These are phyloP conservation scores for Philereme transversata DNA, from an alignment of 2,888 invertebrate species.

Conservation along the genomic window DNA sequence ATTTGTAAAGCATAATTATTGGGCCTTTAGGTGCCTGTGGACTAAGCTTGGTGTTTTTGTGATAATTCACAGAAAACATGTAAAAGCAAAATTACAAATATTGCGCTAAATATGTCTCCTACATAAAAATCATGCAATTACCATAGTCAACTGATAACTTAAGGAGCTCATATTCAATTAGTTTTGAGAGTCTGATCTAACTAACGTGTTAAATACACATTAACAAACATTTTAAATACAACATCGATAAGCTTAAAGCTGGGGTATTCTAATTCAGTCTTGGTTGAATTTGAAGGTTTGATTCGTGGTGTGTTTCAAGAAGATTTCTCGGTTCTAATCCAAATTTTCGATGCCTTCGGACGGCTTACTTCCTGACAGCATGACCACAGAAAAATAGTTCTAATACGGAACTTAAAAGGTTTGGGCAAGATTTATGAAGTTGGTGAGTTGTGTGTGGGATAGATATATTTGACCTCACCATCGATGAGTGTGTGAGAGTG, in stretches of 20 bases:
- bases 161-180: not conserved
- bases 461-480: slow-evolving; percentile 61
- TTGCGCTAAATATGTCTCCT: not conserved
- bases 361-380: too few relatives aligned
- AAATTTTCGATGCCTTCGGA: too few relatives aligned
- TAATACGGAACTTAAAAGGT: too few relatives aligned
- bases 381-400: too few relatives aligned
- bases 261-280: slow-evolving; percentile 32
- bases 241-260: slow-evolving; percentile 41
- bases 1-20: too few relatives aligned
- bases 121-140: slow-evolving; percentile 7
- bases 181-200: not conserved
- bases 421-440: too few relatives aligned
- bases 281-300: slow-evolving; percentile 26
- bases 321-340: too few relatives aligned
- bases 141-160: slow-evolving; percentile 10
- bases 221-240: slow-evolving; percentile 26
- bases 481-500: slow-evolving; percentile 87
- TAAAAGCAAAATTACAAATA: too few relatives aligned
- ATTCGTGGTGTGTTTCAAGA: not conserved
- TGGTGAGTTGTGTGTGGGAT: too few relatives aligned
- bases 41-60: too few relatives aligned
- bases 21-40: too few relatives aligned
- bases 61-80: too few relatives aligned
- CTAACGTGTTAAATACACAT: slow-evolving; percentile 10